Evolutionary conservation across 2,797 vertebrate species (phyloP).

Genomic region (Hybognathus amarus): DNA sequence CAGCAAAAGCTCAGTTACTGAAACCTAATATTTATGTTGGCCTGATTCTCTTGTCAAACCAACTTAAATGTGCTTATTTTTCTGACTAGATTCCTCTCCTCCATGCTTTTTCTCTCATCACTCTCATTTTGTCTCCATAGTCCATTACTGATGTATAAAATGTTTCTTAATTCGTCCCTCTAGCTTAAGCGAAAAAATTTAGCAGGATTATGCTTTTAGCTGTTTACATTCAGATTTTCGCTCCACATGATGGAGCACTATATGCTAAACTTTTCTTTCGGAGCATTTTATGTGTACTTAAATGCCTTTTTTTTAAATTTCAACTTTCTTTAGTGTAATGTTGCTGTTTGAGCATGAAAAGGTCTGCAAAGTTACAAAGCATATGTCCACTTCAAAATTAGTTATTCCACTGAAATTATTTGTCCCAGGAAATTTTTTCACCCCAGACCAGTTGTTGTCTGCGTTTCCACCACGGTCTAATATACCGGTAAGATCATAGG

Average conservation of each 20-base stretch:
- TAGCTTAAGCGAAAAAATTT: not conserved
- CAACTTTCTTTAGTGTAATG: not conserved
- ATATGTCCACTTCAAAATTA: not conserved
- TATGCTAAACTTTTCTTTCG: not conserved
- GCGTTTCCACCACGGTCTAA: too few relatives aligned
- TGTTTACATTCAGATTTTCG: not conserved
- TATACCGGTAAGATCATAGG: too few relatives aligned
- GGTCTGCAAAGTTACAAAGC: not conserved
- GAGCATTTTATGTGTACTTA: not conserved
- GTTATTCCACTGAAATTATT: not conserved
- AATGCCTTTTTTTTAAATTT: not conserved
- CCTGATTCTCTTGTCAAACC: slow-evolving; percentile 29
- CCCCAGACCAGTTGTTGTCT: too few relatives aligned
- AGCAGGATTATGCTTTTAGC: not conserved
- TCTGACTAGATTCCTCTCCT: slow-evolving; percentile 15
- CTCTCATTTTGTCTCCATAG: slow-evolving; percentile 8
- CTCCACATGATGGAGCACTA: not conserved
- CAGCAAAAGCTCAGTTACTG: slow-evolving; percentile 20
- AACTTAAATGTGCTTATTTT: slow-evolving; percentile 29
- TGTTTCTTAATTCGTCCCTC: not conserved
- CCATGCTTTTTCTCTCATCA: not conserved
- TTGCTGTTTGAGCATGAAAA: not conserved
- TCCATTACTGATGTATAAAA: slow-evolving; percentile 7
- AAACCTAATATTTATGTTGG: slow-evolving; percentile 49
- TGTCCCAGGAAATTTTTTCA: too few relatives aligned